Evolutionary conservation across 2,888 invertebrate species (phyloP).

Genomic region (Calliopum simillimum): DNA sequence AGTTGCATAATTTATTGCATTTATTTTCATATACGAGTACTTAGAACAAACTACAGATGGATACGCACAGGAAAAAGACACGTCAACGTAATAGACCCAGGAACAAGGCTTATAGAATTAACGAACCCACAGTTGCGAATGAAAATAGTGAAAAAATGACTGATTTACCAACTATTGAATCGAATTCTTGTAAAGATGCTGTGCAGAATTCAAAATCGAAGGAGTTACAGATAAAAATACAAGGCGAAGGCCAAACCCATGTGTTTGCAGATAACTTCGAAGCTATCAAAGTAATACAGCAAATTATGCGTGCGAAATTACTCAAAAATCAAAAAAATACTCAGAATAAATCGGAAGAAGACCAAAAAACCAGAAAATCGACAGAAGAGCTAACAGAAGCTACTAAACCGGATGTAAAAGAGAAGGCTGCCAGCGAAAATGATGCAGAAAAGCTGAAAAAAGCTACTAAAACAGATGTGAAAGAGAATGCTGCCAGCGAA

Average conservation of each 20-base stretch:
- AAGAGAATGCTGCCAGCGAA: constrained; percentile 10
- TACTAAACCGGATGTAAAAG: neutral
- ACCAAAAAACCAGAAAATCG: neutral
- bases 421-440: neutral
- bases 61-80: constrained; percentile 53
- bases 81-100: constrained; percentile 58
- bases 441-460: neutral
- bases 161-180: neutral
- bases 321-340: constrained; percentile 40
- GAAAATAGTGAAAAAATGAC: neutral
- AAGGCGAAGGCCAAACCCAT: neutral
- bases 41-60: constrained; percentile 41
- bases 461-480: neutral
- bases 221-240: neutral
- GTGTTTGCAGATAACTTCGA: constrained; percentile 28
- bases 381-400: neutral
- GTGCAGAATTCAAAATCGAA: neutral
- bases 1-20: constrained; percentile 45
- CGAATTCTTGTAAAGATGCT: neutral
- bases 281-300: constrained; percentile 51
- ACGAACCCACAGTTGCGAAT: no score
- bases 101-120: constrained; percentile 54
- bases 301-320: constrained; percentile 54
- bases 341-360: neutral
- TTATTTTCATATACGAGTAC: constrained; percentile 8